Evolutionary conservation across 2,888 invertebrate species (phyloP), one percentile per base, ranked within the genome.

Genomic region (Alviniconcha strummeri): DNA sequence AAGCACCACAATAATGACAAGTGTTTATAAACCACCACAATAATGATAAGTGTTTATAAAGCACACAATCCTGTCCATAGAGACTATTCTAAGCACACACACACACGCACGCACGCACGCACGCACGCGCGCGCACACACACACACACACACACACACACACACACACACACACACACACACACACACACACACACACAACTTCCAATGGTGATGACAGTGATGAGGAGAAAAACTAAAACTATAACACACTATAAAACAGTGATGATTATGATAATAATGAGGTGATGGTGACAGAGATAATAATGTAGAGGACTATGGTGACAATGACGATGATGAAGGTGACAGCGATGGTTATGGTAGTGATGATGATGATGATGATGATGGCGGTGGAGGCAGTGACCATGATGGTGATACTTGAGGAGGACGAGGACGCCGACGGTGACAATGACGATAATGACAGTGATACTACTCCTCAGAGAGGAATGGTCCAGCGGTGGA

Each of bases 361-460:
- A 55, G 55, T 77, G 77, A 77, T 77, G 77, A 77, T 3, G 52
- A 77, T 77, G 77, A 77, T 3, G 52, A 77, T 77, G 77, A 77
- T 77, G 13, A 8, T 6, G 52, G 54, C 54, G 52, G n/a, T 67
- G 69, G n/a, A 2, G 69, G n/a, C n/a, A n/a, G 13, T 74, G 75
- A 76, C 54, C 9, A 76, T 76, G 52, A 76, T 76, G 52, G 54
- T 8, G 52, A 76, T 76, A 36, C 36, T 36, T 36, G 36, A 36
- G 36, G 36, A 36, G 36, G 36, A 36, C 1, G 52, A 54, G 36
- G 52, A 76, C 54, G 3, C 1, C 8, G 52, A 76, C 54, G 52
- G 54, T 76, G 13, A 72, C 5, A 72, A 72, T 72, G 36, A 5
- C 36, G 5, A 5, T 72, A 5, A 72, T 72, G 36, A 72, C 36